Evolutionary conservation across 1,140 invertebrate genomes (phyloP).

Genomic region (Teleopsis dalmanni): DNA sequence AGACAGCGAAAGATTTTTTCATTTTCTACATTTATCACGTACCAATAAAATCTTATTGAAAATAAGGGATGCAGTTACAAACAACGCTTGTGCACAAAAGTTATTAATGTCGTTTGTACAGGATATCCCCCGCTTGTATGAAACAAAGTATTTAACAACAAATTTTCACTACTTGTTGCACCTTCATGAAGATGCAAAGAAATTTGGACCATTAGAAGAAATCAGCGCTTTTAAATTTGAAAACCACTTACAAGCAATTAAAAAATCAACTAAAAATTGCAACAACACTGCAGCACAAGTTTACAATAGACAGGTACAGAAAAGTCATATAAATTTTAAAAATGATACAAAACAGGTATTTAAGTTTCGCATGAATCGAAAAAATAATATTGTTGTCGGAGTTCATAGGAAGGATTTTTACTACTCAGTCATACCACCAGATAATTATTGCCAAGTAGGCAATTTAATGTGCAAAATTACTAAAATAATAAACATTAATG

Average conservation of each 20-base stretch:
- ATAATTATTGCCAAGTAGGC: too few species aligned
- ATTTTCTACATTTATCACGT: neutral
- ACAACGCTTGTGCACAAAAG: neutral
- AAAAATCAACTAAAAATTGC: conserved; percentile 8
- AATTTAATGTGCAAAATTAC: too few species aligned
- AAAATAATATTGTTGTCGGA: too few species aligned
- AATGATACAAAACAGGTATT: too few species aligned
- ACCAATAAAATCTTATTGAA: neutral
- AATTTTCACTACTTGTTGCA: conserved; percentile 4
- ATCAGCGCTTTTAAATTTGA: conserved; percentile 18
- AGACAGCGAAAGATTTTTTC: too few species aligned
- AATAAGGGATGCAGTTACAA: neutral
- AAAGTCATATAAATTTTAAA: too few species aligned
- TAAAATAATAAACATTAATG: too few species aligned
- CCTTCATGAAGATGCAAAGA: conserved; percentile 3
- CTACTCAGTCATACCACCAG: too few species aligned
- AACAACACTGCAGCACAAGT: conserved; percentile 11
- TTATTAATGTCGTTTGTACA: neutral
- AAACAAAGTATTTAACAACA: neutral
- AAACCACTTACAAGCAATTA: conserved; percentile 14
- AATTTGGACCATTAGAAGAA: conserved; percentile 8
- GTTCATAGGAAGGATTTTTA: too few species aligned
- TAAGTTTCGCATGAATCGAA: too few species aligned
- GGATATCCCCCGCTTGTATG: neutral
- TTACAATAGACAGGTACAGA: conserved; percentile 13